Base-by-base conservation (phyloP, 2,113 vertebrate genomes). In the Cyphomyrus discorhynchus region DNA sequence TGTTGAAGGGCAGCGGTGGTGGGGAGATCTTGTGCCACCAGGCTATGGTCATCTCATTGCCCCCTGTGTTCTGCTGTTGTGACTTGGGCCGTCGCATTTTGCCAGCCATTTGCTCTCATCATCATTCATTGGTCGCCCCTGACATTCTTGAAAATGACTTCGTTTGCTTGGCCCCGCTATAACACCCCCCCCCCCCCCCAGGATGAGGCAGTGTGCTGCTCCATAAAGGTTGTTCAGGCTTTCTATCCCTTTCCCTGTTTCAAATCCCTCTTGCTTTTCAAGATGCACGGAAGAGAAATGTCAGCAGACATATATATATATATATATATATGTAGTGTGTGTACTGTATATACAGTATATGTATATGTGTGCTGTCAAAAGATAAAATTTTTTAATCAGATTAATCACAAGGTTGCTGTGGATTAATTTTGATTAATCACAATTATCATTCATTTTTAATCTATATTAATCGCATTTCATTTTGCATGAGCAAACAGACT, bases 101-200 rank as follows among this genome's bases (percentile, higher is more conserved):
- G 88, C 90, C 70, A 46, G 86, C 91, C 84, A 15, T 92, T 92
- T 88, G 80, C 58, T 87, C 31, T 52, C 87, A 70, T 88, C 90
- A 89, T 83, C 90, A 53, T 35, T 91, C 90, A 91, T 77, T 90
- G 89, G 90, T 90, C 84, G 39, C 58, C 86, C 86, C 88, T 94
- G 90, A 91, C 92, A 89, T 90, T 89, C 83, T 89, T 42, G 66
- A 24, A 82, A 93, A 93, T 92, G 47, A 90, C 90, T 46, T 90
- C 90, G 88, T 92, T 93, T 92, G 92, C 92, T 92, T 53, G 82
- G 90, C 93, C 90, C 62, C 19, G 31, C 49, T n/a, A 15, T 19
- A 87, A 42, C 27, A 45, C 42, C 8, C 58, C 5, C 74, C 39
- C 87, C 53, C 5, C 42, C 50, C n/a, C 66, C 47, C 45, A 19